Base-by-base conservation (phyloP, 1,140 invertebrate species). In the Nixonia krombeini region DNA sequence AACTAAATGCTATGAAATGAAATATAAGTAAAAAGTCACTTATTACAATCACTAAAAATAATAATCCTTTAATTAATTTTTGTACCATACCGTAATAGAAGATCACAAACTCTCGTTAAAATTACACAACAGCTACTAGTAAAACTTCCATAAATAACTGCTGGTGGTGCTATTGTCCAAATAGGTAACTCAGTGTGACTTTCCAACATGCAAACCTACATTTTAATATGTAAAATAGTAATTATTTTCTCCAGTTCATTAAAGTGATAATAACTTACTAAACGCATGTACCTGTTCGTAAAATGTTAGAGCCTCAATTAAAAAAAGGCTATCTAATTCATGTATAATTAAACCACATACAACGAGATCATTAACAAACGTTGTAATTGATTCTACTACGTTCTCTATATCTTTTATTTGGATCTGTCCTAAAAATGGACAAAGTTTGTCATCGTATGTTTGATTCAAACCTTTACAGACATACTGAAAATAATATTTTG, bases 91-190 rank as follows among this genome's bases (percentile, higher is more conserved):
- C 68, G 73, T 15, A 75, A 26, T 45, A 85, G 50, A 12, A 85
- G 58, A n/a, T 46, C 51, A 58, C 78, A 84, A 17, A 78, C 42
- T 55, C 70, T 73, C 6, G 80, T 79, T 8, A 83, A 46, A 12
- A 81, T 49, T 2, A 57, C 51, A 45, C 68, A 74, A 52, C 38
- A 77, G 28, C 49, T 71, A 28, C 55, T 67, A 7, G 76, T 37
- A 40, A 84, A 79, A 61, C 63, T 40, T 23, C 73, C 75, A 56
- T 84, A 83, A 59, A 84, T 74, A 8, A 84, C 57, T 21, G 58
- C 35, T 23, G 75, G 25, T 0, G 81, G 79, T 37, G 81, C 69
- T 0, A 85, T 37, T 18, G 75, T 78, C 46, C 75, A 72, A 23
- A 64, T 56, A 5, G 31, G 17, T 8, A 74, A 4, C 8, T 47